Conservation (phyloP, 2,888 invertebrate species). For the Venustoraphidia nigricollis region DNA sequence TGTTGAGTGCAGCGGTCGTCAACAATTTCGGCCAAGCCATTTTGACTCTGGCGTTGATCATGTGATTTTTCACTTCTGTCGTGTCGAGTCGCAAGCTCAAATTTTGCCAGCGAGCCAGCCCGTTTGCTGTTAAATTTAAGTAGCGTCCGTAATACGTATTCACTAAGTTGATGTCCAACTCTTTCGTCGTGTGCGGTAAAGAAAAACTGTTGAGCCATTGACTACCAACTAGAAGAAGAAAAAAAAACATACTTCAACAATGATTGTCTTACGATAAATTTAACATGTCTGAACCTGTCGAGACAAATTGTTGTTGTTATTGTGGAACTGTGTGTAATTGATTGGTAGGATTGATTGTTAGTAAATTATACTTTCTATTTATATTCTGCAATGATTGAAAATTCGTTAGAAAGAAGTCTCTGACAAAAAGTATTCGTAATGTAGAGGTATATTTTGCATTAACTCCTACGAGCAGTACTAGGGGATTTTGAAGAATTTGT, state of each 20-base stretch:
- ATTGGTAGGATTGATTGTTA: too few relatives aligned
- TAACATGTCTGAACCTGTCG: too few relatives aligned
- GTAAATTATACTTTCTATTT: too few relatives aligned
- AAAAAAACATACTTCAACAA: slow-evolving; percentile 5
- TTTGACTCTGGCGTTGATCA: slow-evolving; percentile 47
- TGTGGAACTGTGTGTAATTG: too few relatives aligned
- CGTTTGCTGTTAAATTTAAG: slow-evolving; percentile 31
- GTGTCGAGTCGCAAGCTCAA: slow-evolving; percentile 63
- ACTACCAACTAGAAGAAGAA: slow-evolving; percentile 33
- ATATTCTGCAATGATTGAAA: too few relatives aligned
- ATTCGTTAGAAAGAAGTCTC: too few relatives aligned
- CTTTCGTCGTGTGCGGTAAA: slow-evolving; percentile 47
- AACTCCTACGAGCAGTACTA: too few relatives aligned
- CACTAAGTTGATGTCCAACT: slow-evolving; percentile 51
- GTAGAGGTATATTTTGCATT: too few relatives aligned
- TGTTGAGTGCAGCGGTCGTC: slow-evolving; percentile 21
- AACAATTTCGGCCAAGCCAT: slow-evolving; percentile 50
- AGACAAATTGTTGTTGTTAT: too few relatives aligned
- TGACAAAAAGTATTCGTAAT: too few relatives aligned
- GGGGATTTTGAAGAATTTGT: too few relatives aligned
- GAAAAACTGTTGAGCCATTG: slow-evolving; percentile 51
- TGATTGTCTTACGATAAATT: too few relatives aligned
- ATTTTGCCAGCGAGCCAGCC: slow-evolving; percentile 40
- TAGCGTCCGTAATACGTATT: slow-evolving; percentile 44
- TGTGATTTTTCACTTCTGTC: slow-evolving; percentile 46